Conservation (phyloP, 2,888 invertebrate genomes). For the Eupithecia pulchellata region DNA sequence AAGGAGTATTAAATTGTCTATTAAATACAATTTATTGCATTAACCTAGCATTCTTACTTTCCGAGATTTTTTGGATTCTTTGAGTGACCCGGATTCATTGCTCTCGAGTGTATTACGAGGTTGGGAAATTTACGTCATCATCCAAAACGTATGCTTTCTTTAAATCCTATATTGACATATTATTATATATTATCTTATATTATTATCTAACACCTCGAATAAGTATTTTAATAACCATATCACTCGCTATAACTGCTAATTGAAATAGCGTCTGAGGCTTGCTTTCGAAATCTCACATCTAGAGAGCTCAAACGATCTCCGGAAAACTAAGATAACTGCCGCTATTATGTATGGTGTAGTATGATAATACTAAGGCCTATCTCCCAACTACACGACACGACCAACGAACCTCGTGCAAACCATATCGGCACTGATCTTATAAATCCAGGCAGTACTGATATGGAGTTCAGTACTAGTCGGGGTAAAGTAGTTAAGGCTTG, state of each 20-base stretch:
- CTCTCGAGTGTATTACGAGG: no score
- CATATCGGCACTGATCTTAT: background rate
- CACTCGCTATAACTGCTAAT: constrained; percentile 5
- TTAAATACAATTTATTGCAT: no score
- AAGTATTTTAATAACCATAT: constrained; percentile 6
- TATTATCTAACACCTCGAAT: no score
- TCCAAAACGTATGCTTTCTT: background rate
- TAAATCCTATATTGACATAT: background rate
- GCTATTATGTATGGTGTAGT: background rate
- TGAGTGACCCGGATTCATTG: no score
- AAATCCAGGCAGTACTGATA: background rate
- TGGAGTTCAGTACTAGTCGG: background rate
- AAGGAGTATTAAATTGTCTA: no score
- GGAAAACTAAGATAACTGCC: constrained; percentile 3
- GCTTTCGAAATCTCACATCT: constrained; percentile 4
- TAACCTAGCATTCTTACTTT: no score
- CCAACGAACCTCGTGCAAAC: background rate
- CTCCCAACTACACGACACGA: constrained; percentile 3
- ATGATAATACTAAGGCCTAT: background rate
- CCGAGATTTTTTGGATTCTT: no score
- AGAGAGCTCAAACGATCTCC: background rate
- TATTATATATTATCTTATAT: no score
- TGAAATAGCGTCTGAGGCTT: background rate
- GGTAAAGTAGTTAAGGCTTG: background rate
- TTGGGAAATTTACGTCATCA: background rate